Conservation (phyloP, 2,113 vertebrate species). For the Pterocles orientalis region DNA sequence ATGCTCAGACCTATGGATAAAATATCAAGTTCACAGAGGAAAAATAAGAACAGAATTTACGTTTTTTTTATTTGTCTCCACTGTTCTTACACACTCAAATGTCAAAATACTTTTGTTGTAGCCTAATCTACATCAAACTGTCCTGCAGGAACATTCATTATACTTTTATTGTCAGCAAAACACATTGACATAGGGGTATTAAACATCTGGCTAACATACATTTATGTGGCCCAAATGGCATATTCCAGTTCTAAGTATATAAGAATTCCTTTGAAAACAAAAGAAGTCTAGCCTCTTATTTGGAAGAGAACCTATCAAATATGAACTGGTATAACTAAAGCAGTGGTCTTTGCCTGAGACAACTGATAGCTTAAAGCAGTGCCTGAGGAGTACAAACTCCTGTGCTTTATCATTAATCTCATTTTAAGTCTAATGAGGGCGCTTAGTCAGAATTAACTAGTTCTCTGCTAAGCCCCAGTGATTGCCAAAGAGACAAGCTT, state of each 20-base stretch:
- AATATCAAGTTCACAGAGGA: slow-evolving; percentile 14
- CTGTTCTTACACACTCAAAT: background rate
- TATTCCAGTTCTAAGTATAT: slow-evolving; percentile 1
- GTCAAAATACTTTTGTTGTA: slow-evolving; percentile 33
- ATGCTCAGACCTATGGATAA: background rate
- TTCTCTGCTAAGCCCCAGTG: background rate
- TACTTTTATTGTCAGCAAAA: slow-evolving; percentile 56
- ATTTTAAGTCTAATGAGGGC: background rate
- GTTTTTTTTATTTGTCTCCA: background rate
- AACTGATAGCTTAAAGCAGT: background rate
- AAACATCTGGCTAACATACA: slow-evolving; percentile 53
- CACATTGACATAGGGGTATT: slow-evolving; percentile 32
- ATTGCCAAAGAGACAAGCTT: background rate
- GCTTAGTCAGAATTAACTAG: slow-evolving; percentile 1
- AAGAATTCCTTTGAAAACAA: slow-evolving; percentile 26
- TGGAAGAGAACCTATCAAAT: background rate
- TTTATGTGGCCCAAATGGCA: slow-evolving; percentile 59
- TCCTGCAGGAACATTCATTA: slow-evolving; percentile 41
- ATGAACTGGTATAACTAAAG: background rate
- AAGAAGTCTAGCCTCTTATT: background rate
- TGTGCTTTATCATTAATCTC: background rate
- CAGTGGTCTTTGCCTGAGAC: background rate
- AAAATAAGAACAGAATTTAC: slow-evolving; percentile 29
- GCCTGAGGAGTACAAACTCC: background rate
- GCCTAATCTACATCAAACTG: slow-evolving; percentile 40